These are phyloP conservation scores for Sthenelais limicola DNA, from an alignment of 2,888 invertebrate genomes.

Conservation along the genomic window DNA sequence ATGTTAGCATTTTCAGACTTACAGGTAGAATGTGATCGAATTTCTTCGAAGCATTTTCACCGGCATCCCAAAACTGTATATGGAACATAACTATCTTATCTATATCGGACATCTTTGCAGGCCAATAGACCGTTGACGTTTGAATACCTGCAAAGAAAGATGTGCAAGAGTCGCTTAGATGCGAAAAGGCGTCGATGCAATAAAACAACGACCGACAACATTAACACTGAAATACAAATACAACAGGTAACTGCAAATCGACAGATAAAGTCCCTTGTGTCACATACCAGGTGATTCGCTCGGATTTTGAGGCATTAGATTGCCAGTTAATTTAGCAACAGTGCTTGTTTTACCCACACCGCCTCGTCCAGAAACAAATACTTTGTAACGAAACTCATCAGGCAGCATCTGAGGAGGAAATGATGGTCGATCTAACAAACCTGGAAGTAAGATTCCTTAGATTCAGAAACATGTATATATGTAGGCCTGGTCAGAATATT, in stretches of 20 bases:
- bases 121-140: constrained; percentile 76
- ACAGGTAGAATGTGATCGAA: constrained; percentile 77
- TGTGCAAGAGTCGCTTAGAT: too few species aligned
- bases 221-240: neutral
- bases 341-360: constrained; percentile 76
- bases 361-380: constrained; percentile 75
- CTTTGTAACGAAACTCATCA: constrained; percentile 76
- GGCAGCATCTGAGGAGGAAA: constrained; percentile 71
- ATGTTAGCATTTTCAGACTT: too few species aligned
- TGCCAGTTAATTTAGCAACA: constrained; percentile 75
- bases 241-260: neutral
- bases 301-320: constrained; percentile 70
- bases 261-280: neutral
- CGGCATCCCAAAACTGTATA: constrained; percentile 77
- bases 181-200: neutral
- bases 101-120: constrained; percentile 75
- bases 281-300: constrained; percentile 67
- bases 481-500: too few species aligned
- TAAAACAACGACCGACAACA: neutral
- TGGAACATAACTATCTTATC: constrained; percentile 75
- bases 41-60: constrained; percentile 75
- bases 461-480: too few species aligned
- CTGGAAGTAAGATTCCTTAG: constrained; percentile 42
- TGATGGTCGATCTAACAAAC: constrained; percentile 74
- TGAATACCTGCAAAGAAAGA: constrained; percentile 73